These are phyloP conservation scores for Meloidogyne floridensis DNA, from an alignment of 1,140 invertebrate genomes.

Conservation along the genomic window DNA sequence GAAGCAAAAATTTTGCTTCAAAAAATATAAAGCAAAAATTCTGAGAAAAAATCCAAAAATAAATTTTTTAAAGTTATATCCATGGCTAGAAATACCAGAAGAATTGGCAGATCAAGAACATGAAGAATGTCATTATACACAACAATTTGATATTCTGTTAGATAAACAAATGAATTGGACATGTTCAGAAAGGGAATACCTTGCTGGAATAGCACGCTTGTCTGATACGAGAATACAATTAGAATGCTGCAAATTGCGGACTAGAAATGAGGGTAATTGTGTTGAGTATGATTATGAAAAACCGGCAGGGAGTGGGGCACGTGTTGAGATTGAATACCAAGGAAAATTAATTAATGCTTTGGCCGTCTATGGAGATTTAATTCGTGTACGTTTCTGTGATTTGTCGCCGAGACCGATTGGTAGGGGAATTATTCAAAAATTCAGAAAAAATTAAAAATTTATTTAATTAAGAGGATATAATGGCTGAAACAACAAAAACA, in stretches of 20 bases:
- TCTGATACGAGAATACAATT: slow-evolving; percentile 65
- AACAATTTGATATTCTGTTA: slow-evolving; percentile 59
- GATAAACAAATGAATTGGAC: slow-evolving; percentile 50
- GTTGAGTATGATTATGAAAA: slow-evolving; percentile 53
- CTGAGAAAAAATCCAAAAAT: neutral
- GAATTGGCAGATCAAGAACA: slow-evolving; percentile 56
- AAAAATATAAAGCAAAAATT: neutral
- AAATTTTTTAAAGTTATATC: slow-evolving; percentile 53
- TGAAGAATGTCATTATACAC: slow-evolving; percentile 61
- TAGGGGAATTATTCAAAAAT: neutral
- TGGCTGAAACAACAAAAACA: slow-evolving; percentile 26
- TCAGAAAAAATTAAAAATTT: neutral
- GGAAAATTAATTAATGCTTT: slow-evolving; percentile 54
- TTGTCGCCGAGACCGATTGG: slow-evolving; percentile 46
- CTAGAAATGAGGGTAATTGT: slow-evolving; percentile 58
- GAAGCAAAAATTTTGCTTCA: neutral
- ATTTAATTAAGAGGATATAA: slow-evolving; percentile 15
- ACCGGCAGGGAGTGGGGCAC: slow-evolving; percentile 54
- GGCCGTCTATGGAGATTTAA: slow-evolving; percentile 40
- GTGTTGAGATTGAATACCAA: slow-evolving; percentile 55
- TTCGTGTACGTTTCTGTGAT: slow-evolving; percentile 55
- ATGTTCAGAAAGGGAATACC: slow-evolving; percentile 56
- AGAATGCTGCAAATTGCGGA: slow-evolving; percentile 56
- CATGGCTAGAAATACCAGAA: slow-evolving; percentile 61
- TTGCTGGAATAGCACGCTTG: slow-evolving; percentile 59